Conservation (phyloP, 2,888 invertebrate species). For the Sialis fuliginosa region DNA sequence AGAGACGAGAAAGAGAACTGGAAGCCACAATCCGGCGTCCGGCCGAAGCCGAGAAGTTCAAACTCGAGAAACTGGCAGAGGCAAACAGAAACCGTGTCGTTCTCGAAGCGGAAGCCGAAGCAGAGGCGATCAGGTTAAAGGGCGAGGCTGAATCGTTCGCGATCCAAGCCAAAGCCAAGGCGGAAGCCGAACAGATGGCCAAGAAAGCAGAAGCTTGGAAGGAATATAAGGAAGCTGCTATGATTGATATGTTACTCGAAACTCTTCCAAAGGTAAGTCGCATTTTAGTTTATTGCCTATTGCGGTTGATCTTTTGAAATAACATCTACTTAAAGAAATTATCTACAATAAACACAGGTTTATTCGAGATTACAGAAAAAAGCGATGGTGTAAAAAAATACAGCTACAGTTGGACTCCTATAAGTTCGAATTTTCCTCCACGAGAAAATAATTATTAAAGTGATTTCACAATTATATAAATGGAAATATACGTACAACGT, state of each 20-base stretch:
- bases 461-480: no score
- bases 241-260: slow-evolving; percentile 93
- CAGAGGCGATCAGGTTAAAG: slow-evolving; percentile 70
- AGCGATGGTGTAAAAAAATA: no score
- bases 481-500: no score
- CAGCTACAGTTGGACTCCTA: no score
- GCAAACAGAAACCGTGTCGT: slow-evolving; percentile 75
- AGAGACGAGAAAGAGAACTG: slow-evolving; percentile 76
- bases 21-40: slow-evolving; percentile 87
- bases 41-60: slow-evolving; percentile 87
- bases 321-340: no score
- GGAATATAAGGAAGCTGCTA: slow-evolving; percentile 88
- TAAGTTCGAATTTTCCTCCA: no score
- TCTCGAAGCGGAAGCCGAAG: slow-evolving; percentile 91
- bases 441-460: no score
- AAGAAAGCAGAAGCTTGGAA: slow-evolving; percentile 96
- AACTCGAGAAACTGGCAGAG: slow-evolving; percentile 84
- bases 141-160: slow-evolving; percentile 88
- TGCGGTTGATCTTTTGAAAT: no score
- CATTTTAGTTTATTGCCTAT: no score
- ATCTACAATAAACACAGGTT: no score
- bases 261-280: slow-evolving; percentile 73
- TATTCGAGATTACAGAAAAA: no score
- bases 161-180: slow-evolving; percentile 84
- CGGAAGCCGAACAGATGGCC: slow-evolving; percentile 93